Evolutionary conservation across 1,140 invertebrate genomes (phyloP).

Genomic region (Apis dorsata): DNA sequence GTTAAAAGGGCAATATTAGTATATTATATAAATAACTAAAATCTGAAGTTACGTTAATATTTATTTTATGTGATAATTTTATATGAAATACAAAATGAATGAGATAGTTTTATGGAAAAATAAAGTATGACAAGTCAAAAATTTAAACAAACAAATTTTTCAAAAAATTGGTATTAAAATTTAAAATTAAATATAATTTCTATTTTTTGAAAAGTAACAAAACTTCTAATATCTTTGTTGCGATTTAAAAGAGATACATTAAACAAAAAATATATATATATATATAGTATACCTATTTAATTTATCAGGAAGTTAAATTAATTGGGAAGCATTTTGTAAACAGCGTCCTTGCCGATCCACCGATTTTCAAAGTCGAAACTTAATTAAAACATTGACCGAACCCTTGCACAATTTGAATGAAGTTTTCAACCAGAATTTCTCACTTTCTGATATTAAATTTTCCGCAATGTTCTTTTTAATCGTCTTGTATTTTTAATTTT

Average conservation of each 20-base stretch:
- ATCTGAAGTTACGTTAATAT: too few species aligned
- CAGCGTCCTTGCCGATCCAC: background rate
- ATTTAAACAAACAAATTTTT: too few species aligned
- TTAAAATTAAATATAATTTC: too few species aligned
- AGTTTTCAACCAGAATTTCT: constrained; percentile 9
- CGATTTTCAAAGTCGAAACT: background rate
- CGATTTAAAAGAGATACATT: too few species aligned
- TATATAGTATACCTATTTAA: background rate
- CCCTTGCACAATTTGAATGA: background rate
- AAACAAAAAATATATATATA: background rate
- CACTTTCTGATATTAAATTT: background rate
- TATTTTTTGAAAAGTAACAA: background rate
- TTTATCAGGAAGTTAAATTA: constrained; percentile 4
- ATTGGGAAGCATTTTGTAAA: constrained; percentile 9
- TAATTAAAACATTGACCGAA: background rate
- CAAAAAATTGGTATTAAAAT: too few species aligned
- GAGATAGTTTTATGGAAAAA: too few species aligned
- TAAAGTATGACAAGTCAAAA: too few species aligned
- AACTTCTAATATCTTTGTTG: too few species aligned
- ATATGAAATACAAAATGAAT: too few species aligned
- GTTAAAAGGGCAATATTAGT: too few species aligned
- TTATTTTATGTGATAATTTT: too few species aligned
- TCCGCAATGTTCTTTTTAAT: background rate
- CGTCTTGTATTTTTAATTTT: constrained; percentile 15
- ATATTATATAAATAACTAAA: too few species aligned